These are phyloP conservation scores for Aphaenogaster floridana DNA, from an alignment of 1,140 invertebrate species.

Conservation along the genomic window DNA sequence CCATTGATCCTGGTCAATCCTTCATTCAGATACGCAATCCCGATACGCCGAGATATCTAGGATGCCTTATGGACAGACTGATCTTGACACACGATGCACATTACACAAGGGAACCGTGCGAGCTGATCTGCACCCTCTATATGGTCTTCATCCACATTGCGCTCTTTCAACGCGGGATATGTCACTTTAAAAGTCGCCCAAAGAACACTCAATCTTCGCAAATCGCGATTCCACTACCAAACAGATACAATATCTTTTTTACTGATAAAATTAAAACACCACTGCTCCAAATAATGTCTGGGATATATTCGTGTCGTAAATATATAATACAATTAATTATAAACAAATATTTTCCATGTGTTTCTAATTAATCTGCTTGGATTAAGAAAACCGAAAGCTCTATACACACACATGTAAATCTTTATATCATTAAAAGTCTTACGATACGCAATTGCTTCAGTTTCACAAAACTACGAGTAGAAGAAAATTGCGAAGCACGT, in stretches of 20 bases:
- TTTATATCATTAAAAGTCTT: neutral
- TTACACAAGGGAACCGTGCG: constrained; percentile 63
- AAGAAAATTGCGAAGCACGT: constrained; percentile 26
- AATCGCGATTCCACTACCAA: neutral
- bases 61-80: constrained; percentile 77
- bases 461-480: neutral
- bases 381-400: neutral
- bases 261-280: neutral
- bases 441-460: neutral
- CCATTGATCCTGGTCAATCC: constrained; percentile 74
- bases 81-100: constrained; percentile 77
- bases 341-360: neutral
- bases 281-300: neutral
- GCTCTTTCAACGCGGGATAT: constrained; percentile 37
- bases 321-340: constrained; percentile 1
- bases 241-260: neutral
- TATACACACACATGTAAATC: no score
- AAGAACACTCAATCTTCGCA: constrained; percentile 12
- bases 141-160: constrained; percentile 38
- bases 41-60: constrained; percentile 74
- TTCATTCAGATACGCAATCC: constrained; percentile 77
- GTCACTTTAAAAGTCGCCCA: constrained; percentile 29
- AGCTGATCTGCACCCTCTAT: constrained; percentile 36
- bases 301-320: neutral
- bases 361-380: neutral